Evolutionary conservation across 1,140 invertebrate species (phyloP).

Genomic region (Penaeus japonicus): DNA sequence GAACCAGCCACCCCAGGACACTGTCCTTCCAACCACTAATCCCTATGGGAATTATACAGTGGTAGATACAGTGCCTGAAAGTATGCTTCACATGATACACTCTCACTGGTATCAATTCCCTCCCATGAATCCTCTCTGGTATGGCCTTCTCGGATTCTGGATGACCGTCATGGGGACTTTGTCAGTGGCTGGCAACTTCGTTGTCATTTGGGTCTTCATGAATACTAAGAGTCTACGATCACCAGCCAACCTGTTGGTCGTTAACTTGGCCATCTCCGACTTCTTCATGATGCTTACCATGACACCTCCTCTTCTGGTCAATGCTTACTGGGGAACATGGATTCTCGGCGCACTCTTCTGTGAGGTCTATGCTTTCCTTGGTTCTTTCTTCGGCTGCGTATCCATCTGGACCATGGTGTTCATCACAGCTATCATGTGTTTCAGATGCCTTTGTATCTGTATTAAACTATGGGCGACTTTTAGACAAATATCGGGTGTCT

Average conservation of each 20-base stretch:
- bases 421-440: no score
- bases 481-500: no score
- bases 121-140: constrained; percentile 81
- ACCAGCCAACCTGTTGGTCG: constrained; percentile 82
- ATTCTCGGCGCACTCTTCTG: constrained; percentile 76
- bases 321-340: constrained; percentile 65
- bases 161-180: constrained; percentile 76
- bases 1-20: neutral
- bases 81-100: no score
- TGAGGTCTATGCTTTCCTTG: constrained; percentile 80
- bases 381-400: constrained; percentile 63
- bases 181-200: constrained; percentile 78
- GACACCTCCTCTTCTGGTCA: constrained; percentile 84
- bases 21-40: no score
- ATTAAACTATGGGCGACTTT: no score
- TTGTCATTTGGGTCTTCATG: constrained; percentile 86
- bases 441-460: no score
- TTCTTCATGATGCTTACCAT: constrained; percentile 74
- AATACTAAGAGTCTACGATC: constrained; percentile 79
- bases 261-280: constrained; percentile 87
- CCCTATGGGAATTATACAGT: no score
- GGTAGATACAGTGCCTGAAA: no score
- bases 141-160: constrained; percentile 81
- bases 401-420: neutral
- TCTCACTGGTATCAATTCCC: constrained; percentile 69